Evolutionary conservation across 1,140 invertebrate species (phyloP), one percentile per base, ranked within the genome.

Genomic region (Grapholita molesta): DNA sequence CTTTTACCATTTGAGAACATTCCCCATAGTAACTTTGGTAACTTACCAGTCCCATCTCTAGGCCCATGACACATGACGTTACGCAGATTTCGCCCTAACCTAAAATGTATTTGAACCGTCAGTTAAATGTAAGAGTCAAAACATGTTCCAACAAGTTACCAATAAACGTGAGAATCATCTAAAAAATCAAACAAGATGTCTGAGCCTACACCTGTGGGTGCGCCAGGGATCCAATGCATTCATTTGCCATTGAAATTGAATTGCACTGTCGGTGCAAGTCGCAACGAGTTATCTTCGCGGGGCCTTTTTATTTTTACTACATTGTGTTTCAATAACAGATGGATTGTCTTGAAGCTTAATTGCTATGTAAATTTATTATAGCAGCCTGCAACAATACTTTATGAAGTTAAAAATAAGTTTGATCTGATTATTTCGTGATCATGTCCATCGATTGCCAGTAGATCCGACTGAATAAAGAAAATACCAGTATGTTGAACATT

Each of bases 181-280:
- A 6, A 32, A 61, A 30, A 61, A 61, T 61, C 55, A 15, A 61
- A 4, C 55, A 25, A 30, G 25, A 9, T 55, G 53, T 5, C 4
- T 11, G 25, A n/a, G n/a, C n/a, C 55, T 28, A 25, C 55, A 61
- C 55, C 55, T 61, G 55, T 61, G 55, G 55, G 55, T 57, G 53
- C 55, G 53, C 24, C n/a, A 3, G 55, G 12, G 55, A 61, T n/a
- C 55, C 55, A 6, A 61, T 61, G 12, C 55, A 30, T 61, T 25
- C 24, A 61, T 61, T 61, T 61, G 55, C 55, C 25, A 61, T 61
- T 61, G 55, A 32, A 61, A 61, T 61, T 61, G 53, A 11, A 7
- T 30, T 7, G 52, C 55, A 15, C 30, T 25, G 55, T 15, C 55
- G 11, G 55, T 8, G 25, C 55, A 61, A 61, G 55, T 61, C 30